A percentile compares a stretch with the other conserved stretches of the same genome.
Conservation (phyloP, 2,888 invertebrate species). For the Poecilobothrus nobilitatus region DNA sequence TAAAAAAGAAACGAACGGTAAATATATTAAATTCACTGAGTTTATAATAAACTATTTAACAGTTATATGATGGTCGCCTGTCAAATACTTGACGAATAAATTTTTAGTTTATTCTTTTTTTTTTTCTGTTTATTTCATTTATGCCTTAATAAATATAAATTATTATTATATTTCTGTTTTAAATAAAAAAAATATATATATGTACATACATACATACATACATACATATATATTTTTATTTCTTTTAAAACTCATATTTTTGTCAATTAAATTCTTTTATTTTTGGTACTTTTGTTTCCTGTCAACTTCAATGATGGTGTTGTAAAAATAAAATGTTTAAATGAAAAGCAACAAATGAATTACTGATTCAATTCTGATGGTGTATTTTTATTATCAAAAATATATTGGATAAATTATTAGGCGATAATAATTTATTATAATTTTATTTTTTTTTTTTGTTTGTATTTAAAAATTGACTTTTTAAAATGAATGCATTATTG, state of each 20-base stretch:
- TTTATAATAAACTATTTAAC: not conserved
- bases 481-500: not conserved
- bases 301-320: not conserved
- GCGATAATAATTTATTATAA: not conserved
- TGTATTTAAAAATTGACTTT: not conserved
- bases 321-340: not conserved
- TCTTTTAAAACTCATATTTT: not conserved
- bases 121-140: not conserved
- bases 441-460: too few relatives aligned
- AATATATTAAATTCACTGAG: too few relatives aligned
- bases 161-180: not conserved
- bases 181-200: not conserved
- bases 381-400: not conserved
- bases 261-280: not conserved
- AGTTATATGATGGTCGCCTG: not conserved
- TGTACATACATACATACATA: too few relatives aligned
- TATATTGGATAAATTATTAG: conserved; percentile 4
- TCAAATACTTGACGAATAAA: conserved; percentile 6
- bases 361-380: not conserved
- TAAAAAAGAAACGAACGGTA: not conserved
- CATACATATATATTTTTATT: too few relatives aligned
- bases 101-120: not conserved
- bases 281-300: not conserved
- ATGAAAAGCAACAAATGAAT: not conserved
- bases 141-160: not conserved